Percentiles rank a stretch among this genome's conserved stretches.
Evolutionary conservation across 2,888 invertebrate genomes (phyloP).

Genomic region (Mallateleia sp.): DNA sequence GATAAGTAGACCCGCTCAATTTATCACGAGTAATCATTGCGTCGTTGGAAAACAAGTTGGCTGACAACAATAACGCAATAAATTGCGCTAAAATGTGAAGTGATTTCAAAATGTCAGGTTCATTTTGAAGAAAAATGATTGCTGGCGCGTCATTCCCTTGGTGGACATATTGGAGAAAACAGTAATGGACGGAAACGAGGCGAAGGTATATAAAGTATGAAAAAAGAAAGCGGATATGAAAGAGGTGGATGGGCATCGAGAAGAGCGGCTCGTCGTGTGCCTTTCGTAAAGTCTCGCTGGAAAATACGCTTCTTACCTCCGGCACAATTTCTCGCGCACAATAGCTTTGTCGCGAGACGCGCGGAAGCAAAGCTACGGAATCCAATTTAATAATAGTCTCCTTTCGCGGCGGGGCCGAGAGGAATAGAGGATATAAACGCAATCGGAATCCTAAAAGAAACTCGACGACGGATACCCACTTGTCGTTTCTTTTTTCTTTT

Average conservation of each 20-base stretch:
- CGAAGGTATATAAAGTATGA: constrained; percentile 69
- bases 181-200: constrained; percentile 69
- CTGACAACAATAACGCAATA: constrained; percentile 45
- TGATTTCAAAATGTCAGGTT: constrained; percentile 53
- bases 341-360: too few relatives aligned
- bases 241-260: too few relatives aligned
- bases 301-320: too few relatives aligned
- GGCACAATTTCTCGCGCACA: too few relatives aligned
- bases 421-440: constrained; percentile 80
- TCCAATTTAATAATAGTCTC: constrained; percentile 87
- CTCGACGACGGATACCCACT: constrained; percentile 68
- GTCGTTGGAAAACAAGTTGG: constrained; percentile 34
- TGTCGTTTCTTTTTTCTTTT: constrained; percentile 62
- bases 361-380: too few relatives aligned
- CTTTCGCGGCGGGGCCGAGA: constrained; percentile 69
- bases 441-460: constrained; percentile 80
- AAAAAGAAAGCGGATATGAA: constrained; percentile 70
- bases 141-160: constrained; percentile 49
- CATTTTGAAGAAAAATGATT: constrained; percentile 53
- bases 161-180: constrained; percentile 65
- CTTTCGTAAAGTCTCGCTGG: too few relatives aligned
- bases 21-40: constrained; percentile 37
- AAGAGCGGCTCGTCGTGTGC: too few relatives aligned
- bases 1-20: constrained; percentile 27
- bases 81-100: constrained; percentile 47